These are phyloP conservation scores for Tiaroga cobitis DNA, from an alignment of 2,797 vertebrate genomes.

Conservation along the genomic window DNA sequence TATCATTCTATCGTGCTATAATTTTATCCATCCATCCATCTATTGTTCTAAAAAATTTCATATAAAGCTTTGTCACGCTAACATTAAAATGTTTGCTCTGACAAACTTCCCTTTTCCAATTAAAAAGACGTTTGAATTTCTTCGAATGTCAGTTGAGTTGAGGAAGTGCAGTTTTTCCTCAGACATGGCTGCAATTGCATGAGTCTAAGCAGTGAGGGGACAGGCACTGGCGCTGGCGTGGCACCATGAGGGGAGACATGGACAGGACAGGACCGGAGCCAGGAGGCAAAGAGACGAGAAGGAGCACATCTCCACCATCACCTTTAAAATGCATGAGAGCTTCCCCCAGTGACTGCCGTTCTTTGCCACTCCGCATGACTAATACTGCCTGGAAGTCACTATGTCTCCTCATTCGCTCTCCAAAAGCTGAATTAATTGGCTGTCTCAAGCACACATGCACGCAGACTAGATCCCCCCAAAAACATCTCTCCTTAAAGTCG, in stretches of 20 bases:
- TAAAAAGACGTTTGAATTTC: not conserved
- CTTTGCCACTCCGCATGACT: constrained; percentile 74
- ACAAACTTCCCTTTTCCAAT: not conserved
- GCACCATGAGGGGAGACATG: not conserved
- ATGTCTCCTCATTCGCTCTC: constrained; percentile 69
- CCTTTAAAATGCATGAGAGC: constrained; percentile 74
- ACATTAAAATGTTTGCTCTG: not conserved
- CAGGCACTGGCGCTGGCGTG: not conserved
- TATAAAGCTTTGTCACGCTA: not conserved
- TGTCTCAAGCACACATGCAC: constrained; percentile 64
- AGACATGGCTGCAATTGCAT: constrained; percentile 23
- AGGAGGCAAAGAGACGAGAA: constrained; percentile 26
- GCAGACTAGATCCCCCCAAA: constrained; percentile 30
- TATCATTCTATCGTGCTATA: too few species aligned
- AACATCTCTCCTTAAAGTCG: constrained; percentile 45
- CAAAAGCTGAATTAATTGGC: constrained; percentile 79
- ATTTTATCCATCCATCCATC: too few species aligned
- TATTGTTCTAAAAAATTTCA: too few species aligned
- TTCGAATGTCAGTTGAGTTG: not conserved
- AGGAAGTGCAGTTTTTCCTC: not conserved
- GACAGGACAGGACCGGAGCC: constrained; percentile 38
- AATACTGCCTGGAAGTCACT: constrained; percentile 73
- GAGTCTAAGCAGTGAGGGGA: constrained; percentile 7
- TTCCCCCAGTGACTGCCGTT: constrained; percentile 67
- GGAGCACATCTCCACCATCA: constrained; percentile 60